Conservation (phyloP, 2,888 invertebrate species). For the Falcaria lacertinaria region DNA sequence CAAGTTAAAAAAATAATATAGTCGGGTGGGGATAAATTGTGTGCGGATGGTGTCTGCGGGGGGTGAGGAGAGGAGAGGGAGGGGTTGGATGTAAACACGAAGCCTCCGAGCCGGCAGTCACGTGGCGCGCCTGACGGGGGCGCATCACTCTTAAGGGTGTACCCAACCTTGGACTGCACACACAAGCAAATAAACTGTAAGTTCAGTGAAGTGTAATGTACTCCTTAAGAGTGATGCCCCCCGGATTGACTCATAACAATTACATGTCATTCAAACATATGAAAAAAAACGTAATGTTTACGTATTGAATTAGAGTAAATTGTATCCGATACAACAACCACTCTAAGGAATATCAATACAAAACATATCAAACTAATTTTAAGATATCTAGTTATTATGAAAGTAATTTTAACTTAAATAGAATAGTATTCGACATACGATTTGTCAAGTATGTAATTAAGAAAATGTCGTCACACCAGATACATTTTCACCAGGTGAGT, state of each 20-base stretch:
- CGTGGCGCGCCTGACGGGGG: conserved; percentile 76
- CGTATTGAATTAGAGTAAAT: conserved; percentile 68
- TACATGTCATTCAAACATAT: conserved; percentile 37
- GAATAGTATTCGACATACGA: background rate
- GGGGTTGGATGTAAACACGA: conserved; percentile 70
- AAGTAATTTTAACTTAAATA: background rate
- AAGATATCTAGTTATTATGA: conserved; percentile 41
- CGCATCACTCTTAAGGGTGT: conserved; percentile 75
- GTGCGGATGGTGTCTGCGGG: conserved; percentile 25
- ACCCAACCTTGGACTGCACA: conserved; percentile 28
- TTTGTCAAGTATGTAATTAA: conserved; percentile 3
- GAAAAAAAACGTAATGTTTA: conserved; percentile 27
- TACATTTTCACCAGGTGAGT: background rate
- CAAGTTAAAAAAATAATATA: conserved; percentile 34
- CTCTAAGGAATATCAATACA: conserved; percentile 77
- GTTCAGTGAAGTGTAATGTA: background rate
- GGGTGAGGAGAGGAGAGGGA: conserved; percentile 27
- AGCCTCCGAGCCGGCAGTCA: conserved; percentile 72
- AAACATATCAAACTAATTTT: conserved; percentile 68
- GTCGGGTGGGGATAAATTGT: conserved; percentile 29
- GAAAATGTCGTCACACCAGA: background rate
- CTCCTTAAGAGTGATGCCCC: conserved; percentile 68
- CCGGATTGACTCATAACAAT: conserved; percentile 34
- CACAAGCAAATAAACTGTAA: conserved; percentile 12
- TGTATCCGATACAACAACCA: conserved; percentile 69